These are phyloP conservation scores for Arctocebus calabarensis DNA, from an alignment of 2,797 vertebrate species.

Conservation along the genomic window DNA sequence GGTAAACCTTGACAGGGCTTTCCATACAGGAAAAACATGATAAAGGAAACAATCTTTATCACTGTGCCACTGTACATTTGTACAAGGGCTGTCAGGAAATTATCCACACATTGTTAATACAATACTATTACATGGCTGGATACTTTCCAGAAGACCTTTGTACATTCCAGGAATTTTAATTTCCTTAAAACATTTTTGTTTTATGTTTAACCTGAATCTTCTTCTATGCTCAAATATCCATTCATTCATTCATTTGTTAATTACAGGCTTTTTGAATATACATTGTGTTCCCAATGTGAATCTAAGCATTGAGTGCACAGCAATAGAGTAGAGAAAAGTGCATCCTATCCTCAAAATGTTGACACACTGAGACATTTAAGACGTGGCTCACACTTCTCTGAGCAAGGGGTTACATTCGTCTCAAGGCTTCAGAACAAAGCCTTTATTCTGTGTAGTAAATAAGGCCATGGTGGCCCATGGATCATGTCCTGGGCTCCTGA, in stretches of 20 bases:
- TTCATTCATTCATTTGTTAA: not conserved
- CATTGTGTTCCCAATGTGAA: too few species aligned
- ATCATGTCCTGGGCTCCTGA: too few species aligned
- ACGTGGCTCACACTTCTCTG: not conserved
- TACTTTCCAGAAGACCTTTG: too few species aligned
- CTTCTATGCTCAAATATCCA: not conserved
- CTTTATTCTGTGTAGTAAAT: not conserved
- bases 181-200: not conserved
- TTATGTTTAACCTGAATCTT: not conserved
- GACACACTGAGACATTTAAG: not conserved
- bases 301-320: too few species aligned
- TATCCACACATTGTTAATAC: too few species aligned
- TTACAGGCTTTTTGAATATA: too few species aligned
- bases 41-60: not conserved
- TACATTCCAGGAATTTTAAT: not conserved
- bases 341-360: too few species aligned
- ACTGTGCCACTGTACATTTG: not conserved
- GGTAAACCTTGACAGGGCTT: not conserved
- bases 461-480: too few species aligned
- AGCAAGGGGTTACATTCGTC: not conserved
- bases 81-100: too few species aligned
- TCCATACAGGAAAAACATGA: not conserved
- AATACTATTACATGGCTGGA: too few species aligned
- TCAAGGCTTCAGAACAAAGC: not conserved
- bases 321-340: too few species aligned